Base-by-base conservation (phyloP, 2,797 vertebrate species). In the Vultur gryphus region DNA sequence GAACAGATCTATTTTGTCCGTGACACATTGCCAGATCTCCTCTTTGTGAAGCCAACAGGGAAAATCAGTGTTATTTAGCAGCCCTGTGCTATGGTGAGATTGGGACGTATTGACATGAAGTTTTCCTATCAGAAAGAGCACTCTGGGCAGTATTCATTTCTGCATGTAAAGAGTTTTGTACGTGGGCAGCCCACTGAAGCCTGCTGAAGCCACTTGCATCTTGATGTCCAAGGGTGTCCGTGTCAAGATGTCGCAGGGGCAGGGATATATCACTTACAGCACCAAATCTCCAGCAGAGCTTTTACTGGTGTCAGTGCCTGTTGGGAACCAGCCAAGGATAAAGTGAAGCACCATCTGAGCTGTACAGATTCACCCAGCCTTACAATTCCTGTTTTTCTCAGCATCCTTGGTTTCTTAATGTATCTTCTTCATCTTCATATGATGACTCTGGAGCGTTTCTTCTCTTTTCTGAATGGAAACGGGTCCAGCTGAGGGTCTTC, bases 21-120 rank as follows among this genome's bases (percentile, higher is more conserved):
- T 57, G 67, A 85, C 33, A 77, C 23, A 1, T 59, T 77, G 66
- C 92, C 73, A 87, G 77, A 73, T 62, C 55, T 52, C 12, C 35
- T 79, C 43, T 92, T 80, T 66, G 51, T 41, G 59, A 67, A 94
- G 39, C 35, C 81, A 92, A 18, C 33, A 67, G 41, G 44, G 84
- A 90, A 93, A 95, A 90, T 8, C 66, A 57, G 41, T 19, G 33
- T 16, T 70, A n/a, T 71, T 80, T 57, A 66, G 43, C 84, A 93
- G 10, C 20, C 7, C 13, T 71, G 49, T 61, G 37, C 37, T 83
- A 4, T 10, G 29, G 9, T 33, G n/a, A 89, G 59, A 11, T 37
- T 77, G 75, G 49, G 20, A 64, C 0, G 0, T 59, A n/a, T 3
- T 18, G 41, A 84, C 15, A n/a, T 4, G 25, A 62, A 75, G 72